A percentile compares a stretch with the other conserved stretches of the same genome.
Conservation (phyloP, 2,888 invertebrate genomes). For the Torymus texanus region DNA sequence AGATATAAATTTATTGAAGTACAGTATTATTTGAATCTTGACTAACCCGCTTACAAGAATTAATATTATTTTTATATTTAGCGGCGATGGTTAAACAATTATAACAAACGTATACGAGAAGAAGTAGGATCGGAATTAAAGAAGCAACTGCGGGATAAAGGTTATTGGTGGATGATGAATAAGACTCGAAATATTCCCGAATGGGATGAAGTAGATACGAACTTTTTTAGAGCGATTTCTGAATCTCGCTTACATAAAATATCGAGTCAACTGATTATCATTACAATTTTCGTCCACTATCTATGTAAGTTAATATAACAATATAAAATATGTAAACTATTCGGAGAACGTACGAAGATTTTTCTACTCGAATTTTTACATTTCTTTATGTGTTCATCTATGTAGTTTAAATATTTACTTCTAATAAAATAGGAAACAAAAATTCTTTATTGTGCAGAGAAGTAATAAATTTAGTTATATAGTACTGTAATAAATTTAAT, state of each 20-base stretch:
- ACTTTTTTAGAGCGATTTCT: constrained; percentile 56
- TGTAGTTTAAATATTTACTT: too few species aligned
- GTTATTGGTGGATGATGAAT: constrained; percentile 90
- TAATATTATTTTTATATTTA: not conserved
- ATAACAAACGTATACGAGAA: constrained; percentile 84
- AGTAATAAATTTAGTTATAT: too few species aligned
- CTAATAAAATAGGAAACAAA: too few species aligned
- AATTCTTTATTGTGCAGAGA: too few species aligned
- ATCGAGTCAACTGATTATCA: constrained; percentile 1
- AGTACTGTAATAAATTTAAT: too few species aligned
- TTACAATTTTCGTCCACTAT: constrained; percentile 11
- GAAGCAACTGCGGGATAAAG: constrained; percentile 82
- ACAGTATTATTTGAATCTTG: too few species aligned
- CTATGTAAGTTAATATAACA: constrained; percentile 25
- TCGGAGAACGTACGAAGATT: too few species aligned
- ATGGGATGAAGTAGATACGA: constrained; percentile 68
- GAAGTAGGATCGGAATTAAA: constrained; percentile 86
- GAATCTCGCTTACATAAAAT: constrained; percentile 8
- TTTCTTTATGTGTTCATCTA: too few species aligned
- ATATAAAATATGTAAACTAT: not conserved
- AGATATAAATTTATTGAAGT: too few species aligned
- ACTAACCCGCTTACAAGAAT: too few species aligned
- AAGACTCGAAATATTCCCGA: constrained; percentile 84
- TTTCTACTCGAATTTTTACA: too few species aligned
- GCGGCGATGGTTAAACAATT: constrained; percentile 85